phyloP scores from a whole-genome alignment of 2,113 vertebrate species.

The Clarias macrocephalus region DNA sequence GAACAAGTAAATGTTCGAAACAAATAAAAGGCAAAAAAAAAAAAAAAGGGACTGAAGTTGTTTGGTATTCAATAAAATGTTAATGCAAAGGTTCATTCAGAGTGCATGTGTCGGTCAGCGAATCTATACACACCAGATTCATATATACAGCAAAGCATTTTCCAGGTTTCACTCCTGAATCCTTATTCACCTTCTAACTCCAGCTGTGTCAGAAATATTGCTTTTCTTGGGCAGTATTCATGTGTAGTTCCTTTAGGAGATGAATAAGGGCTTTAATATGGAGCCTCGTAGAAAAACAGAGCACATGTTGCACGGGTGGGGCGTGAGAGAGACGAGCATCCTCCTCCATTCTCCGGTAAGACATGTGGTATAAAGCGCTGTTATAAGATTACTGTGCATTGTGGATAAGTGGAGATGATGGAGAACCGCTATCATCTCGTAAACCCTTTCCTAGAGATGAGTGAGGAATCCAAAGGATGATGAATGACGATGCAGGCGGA shows the following conservation, averaged over 20 bases:
- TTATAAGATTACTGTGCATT: neutral
- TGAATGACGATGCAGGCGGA: neutral
- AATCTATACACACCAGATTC: neutral
- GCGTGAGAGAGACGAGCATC: neutral
- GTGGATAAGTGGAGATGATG: constrained; percentile 3
- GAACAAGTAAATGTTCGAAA: neutral
- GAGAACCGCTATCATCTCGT: neutral
- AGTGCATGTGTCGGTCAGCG: neutral
- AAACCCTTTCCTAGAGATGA: constrained; percentile 4
- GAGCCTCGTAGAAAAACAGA: neutral
- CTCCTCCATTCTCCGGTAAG: neutral
- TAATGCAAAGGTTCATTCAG: constrained; percentile 2
- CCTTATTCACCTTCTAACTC: neutral
- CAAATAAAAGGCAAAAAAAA: neutral
- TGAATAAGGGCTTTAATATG: constrained; percentile 36
- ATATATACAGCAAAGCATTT: neutral
- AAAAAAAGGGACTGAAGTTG: neutral
- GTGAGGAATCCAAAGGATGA: neutral
- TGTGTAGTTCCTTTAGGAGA: constrained; percentile 18
- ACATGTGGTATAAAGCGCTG: constrained; percentile 6
- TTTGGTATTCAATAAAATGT: neutral
- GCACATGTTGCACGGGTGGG: constrained; percentile 21
- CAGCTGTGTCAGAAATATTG: constrained; percentile 11
- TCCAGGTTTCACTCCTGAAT: neutral
- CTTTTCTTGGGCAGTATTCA: constrained; percentile 23